Conservation (phyloP, 2,888 invertebrate genomes). For the Syrista parreyssii region DNA sequence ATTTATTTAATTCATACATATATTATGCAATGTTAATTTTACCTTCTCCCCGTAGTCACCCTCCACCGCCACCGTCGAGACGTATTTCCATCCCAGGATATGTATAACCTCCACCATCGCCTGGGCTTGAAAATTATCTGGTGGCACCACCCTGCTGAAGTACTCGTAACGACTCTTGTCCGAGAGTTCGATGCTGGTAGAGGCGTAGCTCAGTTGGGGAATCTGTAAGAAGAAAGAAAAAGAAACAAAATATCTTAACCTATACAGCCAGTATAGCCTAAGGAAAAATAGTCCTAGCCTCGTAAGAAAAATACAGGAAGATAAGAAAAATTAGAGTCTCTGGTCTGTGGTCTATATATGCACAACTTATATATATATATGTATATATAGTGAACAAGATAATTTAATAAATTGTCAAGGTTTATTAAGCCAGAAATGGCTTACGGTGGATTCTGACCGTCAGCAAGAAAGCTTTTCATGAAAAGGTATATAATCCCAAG, state of each 20-base stretch:
- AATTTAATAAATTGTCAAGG: not conserved
- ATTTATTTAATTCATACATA: no score
- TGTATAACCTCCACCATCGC: conserved; percentile 76
- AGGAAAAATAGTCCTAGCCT: not conserved
- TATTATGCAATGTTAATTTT: conserved; percentile 33
- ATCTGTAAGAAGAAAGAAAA: conserved; percentile 65
- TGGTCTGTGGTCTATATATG: not conserved
- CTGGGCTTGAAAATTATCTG: conserved; percentile 78
- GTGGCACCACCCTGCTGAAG: conserved; percentile 78
- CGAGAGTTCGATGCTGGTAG: conserved; percentile 77
- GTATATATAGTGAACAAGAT: not conserved
- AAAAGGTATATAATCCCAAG: not conserved
- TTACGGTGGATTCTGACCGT: not conserved
- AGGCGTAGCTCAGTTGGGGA: conserved; percentile 79
- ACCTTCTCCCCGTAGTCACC: conserved; percentile 82
- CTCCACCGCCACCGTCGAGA: conserved; percentile 80
- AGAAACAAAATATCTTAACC: not conserved
- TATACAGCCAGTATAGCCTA: not conserved
- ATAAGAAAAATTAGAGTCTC: not conserved
- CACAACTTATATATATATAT: not conserved
- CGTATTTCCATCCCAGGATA: conserved; percentile 79
- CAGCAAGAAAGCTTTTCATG: not conserved
- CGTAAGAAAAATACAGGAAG: not conserved
- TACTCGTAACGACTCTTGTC: conserved; percentile 78
- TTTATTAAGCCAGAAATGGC: not conserved